These are phyloP conservation scores for Nephotettix cincticeps DNA, from an alignment of 1,140 invertebrate genomes.

Conservation along the genomic window DNA sequence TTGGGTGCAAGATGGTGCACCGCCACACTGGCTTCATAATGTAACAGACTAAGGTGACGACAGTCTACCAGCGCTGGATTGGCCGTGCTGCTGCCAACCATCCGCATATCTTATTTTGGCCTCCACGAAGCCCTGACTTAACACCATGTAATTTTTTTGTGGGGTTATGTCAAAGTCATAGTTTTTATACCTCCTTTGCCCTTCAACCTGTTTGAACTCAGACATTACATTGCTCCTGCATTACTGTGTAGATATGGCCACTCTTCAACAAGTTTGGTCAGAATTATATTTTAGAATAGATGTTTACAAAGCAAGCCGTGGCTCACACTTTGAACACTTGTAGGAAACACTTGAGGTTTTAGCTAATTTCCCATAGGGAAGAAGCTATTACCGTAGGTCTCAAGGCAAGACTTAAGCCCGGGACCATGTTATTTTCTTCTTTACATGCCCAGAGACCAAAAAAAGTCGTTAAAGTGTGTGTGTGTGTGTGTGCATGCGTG, in stretches of 20 bases:
- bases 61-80: not conserved
- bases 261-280: slow-evolving; percentile 8
- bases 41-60: not conserved
- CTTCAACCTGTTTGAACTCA: not conserved
- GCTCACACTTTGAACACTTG: not conserved
- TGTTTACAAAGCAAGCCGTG: not conserved
- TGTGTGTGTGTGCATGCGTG: no score
- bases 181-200: not conserved
- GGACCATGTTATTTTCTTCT: no score
- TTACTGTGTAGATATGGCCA: slow-evolving; percentile 3
- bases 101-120: not conserved
- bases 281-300: slow-evolving; percentile 6
- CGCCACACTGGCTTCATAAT: not conserved
- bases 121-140: slow-evolving; percentile 1
- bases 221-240: not conserved
- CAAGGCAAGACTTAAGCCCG: no score
- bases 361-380: no score
- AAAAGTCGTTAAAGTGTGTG: no score
- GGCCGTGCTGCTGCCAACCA: not conserved
- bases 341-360: slow-evolving; percentile 2
- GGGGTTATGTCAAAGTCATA: not conserved
- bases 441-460: no score
- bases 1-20: slow-evolving; percentile 3
- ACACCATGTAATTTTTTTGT: not conserved
- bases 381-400: no score